Conservation (phyloP, 2,113 vertebrate species). For the Oreochromis niloticus region DNA sequence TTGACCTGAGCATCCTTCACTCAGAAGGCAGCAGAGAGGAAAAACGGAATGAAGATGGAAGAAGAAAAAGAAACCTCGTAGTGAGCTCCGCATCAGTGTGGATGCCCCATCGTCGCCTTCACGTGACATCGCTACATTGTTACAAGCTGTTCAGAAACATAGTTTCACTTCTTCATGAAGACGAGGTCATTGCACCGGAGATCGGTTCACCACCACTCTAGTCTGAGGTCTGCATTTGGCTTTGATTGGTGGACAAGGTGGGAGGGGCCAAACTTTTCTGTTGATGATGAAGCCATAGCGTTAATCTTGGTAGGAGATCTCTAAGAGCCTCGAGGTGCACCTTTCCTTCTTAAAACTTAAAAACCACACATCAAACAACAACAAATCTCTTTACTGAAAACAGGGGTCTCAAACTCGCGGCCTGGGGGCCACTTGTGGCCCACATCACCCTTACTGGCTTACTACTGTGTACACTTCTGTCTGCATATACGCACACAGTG, state of each 20-base stretch:
- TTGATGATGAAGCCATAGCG: not conserved
- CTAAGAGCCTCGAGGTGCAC: not conserved
- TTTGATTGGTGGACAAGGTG: not conserved
- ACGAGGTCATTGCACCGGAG: not conserved
- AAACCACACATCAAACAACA: not conserved
- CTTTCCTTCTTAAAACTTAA: not conserved
- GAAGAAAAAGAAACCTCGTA: not conserved
- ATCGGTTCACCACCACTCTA: accelerated
- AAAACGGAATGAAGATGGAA: not conserved
- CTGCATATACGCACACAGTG: accelerated
- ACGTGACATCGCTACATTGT: not conserved
- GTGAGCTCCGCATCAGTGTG: not conserved
- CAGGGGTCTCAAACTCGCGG: accelerated
- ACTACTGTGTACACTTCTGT: not conserved
- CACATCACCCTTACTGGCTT: not conserved
- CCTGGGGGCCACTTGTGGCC: not conserved
- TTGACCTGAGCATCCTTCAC: not conserved
- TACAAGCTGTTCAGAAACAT: not conserved
- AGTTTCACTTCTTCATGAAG: not conserved
- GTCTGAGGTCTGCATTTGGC: not conserved
- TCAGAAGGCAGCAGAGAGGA: not conserved
- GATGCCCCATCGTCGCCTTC: not conserved
- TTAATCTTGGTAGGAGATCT: not conserved
- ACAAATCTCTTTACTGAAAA: not conserved
- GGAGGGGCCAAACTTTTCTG: not conserved